These are phyloP conservation scores for Syrrhaptes paradoxus DNA, from an alignment of 2,113 vertebrate genomes.

Conservation along the genomic window DNA sequence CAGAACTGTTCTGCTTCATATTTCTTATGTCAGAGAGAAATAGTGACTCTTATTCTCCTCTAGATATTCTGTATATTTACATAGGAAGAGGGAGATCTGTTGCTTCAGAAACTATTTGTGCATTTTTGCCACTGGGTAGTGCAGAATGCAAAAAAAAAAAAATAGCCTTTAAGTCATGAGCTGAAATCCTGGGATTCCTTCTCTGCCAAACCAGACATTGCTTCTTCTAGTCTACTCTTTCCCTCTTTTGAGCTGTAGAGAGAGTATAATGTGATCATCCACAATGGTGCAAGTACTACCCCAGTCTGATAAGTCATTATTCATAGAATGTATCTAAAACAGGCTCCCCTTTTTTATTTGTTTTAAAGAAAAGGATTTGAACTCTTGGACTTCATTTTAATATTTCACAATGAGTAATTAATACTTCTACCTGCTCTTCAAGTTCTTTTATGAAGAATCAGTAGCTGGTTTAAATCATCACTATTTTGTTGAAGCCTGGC, in stretches of 20 bases:
- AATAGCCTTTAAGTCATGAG: background rate
- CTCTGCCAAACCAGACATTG: background rate
- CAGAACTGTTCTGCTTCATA: background rate
- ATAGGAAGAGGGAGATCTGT: background rate
- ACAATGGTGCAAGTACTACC: background rate
- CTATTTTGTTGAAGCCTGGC: background rate
- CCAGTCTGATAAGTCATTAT: background rate
- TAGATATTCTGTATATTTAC: background rate
- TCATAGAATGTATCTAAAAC: background rate
- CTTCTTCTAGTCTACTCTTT: background rate
- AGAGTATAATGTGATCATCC: background rate
- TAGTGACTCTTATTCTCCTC: background rate
- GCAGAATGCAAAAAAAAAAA: background rate
- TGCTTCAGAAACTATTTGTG: background rate
- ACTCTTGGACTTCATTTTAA: background rate
- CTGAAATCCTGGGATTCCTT: background rate
- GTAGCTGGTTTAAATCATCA: background rate
- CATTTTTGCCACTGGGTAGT: background rate
- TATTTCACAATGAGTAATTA: background rate
- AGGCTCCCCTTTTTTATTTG: background rate
- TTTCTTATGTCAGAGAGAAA: background rate
- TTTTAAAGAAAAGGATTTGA: background rate
- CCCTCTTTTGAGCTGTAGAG: background rate
- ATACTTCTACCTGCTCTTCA: background rate
- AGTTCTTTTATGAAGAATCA: background rate